Base-by-base conservation (phyloP, 2,888 invertebrate species). In the Eupithecia dodoneata region DNA sequence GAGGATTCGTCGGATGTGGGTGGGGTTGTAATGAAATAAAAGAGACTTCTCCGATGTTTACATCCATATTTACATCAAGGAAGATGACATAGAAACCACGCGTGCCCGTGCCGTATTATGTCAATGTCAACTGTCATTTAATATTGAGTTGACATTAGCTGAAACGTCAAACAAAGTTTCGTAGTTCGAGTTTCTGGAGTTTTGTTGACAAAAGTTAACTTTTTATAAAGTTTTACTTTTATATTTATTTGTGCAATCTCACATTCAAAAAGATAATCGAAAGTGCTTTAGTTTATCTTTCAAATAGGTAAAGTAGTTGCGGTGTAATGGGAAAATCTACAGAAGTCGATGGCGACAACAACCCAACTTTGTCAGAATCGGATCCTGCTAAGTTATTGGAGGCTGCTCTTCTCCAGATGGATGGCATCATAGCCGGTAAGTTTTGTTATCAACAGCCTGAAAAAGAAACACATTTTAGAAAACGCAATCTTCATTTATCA, bases 361-460 rank as follows among this genome's bases (percentile, higher is more conserved):
- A 94, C 85, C 94, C 93, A 86, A 92, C 94, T 84, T 91, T 90
- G 82, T 92, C 96, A 72, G 98, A 98, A 91, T 97, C 98, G 75
- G 98, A 98, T 92, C 98, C 98, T 79, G 97, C 98, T 86, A 97
- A 97, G 92, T 96, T 98, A 93, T 94, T 98, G 88, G 98, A 98
- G 89, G 97, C 98, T 82, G 98, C 98, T 66, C 95, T 98, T 77
- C 96, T 98, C 88, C 98, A 98, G 93, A 98, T 98, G 97, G 98
- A 98, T 92, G 98, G 98, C 75, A 97, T 98, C 87, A 97, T 98
- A 92, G 97, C 97, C 89, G 97, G 97, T 97, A 91, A 93, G 93
- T 84, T 65, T 59, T n/a, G 72, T 12, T 2, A 66, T 5, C 66
- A 42, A 15, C 7, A 59, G 18, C 18, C 3, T 59, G 9, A 18